These are phyloP conservation scores for Heliopora coerulea DNA, from an alignment of 92 coral and sea anemone species.

Conservation along the genomic window DNA sequence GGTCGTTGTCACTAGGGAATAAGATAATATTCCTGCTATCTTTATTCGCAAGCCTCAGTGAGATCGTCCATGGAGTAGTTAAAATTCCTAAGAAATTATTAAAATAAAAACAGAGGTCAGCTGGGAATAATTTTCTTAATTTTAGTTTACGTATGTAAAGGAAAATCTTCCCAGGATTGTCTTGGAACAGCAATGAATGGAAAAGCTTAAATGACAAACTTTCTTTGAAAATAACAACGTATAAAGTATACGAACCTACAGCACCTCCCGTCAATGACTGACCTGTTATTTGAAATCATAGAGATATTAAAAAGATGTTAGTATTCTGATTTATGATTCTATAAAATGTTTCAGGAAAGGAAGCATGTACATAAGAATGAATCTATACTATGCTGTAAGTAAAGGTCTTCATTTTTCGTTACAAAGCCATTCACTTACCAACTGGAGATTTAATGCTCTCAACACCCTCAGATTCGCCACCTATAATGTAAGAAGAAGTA, in stretches of 20 bases:
- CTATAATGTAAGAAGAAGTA: neutral
- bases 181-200: too few relatives aligned
- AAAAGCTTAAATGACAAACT: too few relatives aligned
- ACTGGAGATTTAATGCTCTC: conserved; percentile 17
- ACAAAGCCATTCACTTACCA: conserved; percentile 20
- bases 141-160: too few relatives aligned
- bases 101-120: too few relatives aligned
- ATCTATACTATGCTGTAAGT: too few relatives aligned
- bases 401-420: too few relatives aligned
- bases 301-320: neutral
- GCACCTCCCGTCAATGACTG: neutral
- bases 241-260: neutral
- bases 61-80: conserved; percentile 41
- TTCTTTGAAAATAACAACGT: neutral
- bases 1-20: conserved; percentile 68
- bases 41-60: conserved; percentile 59
- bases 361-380: too few relatives aligned
- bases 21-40: conserved; percentile 61
- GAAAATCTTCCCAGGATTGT: neutral
- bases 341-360: too few relatives aligned
- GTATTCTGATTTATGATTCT: too few relatives aligned
- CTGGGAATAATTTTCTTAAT: too few relatives aligned
- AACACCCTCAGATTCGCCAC: conserved; percentile 1
- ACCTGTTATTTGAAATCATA: neutral
- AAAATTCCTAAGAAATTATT: neutral